Base-by-base conservation (phyloP, 1,140 invertebrate genomes). In the Plectrocnemia conspersa region DNA sequence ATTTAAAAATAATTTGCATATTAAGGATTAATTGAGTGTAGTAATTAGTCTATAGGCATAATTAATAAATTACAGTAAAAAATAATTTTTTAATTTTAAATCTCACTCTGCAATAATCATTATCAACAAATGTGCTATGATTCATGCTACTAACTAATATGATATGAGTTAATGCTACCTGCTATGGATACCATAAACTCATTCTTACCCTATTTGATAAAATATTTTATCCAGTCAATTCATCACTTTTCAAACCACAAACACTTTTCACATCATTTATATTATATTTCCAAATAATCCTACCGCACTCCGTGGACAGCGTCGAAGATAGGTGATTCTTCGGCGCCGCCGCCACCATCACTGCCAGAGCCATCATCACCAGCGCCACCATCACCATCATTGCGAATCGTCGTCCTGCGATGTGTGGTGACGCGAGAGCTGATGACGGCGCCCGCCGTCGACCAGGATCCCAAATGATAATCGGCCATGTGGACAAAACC, bases 401-500 rank as follows among this genome's bases (percentile, higher is more conserved):
- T 24, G 25, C 32, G 7, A 11, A 18, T 24, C 9, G 11, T 7
- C 41, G 21, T 13, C 41, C 4, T 23, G 15, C 41, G 13, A 27
- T 25, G 41, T 23, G 42, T 25, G 21, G 9, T 45, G 21, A 22
- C 23, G 18, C 13, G 19, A 16, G 21, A 23, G 10, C 13, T 18
- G 42, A 10, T 38, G 35, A 4, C 18, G 35, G 35, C 18, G 35
- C 5, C 35, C 18, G 35, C 35, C 35, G 35, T 38, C 35, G 19
- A 23, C 22, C 42, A 45, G 42, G 42, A 45, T 19, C 42, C 10
- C 32, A 29, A 50, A 35, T 50, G 47, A 50, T 50, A 50, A 38
- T 50, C 38, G 47, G 7, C 47, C 21, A 24, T n/a, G 33, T 22
- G 47, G 40, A 50, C 33, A 50, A 50, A 50, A 50, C 9, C 47